Evolutionary conservation across 92 coral and sea anemone genomes (phyloP).

Genomic region (Isaurus tuberculatus): DNA sequence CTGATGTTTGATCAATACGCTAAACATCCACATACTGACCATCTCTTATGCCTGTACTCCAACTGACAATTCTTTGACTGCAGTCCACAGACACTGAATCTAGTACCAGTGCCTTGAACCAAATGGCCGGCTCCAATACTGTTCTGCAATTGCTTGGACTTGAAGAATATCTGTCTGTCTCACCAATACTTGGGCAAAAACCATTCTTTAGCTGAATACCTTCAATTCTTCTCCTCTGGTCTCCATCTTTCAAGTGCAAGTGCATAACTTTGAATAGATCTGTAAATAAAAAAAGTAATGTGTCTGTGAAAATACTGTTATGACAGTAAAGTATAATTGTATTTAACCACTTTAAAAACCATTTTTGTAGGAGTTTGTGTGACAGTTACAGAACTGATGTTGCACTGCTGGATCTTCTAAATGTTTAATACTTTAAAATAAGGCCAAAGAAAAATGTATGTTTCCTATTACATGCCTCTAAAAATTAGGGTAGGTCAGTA

Average conservation of each 20-base stretch:
- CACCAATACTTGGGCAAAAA: slow-evolving; percentile 82
- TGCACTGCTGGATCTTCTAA: too few relatives aligned
- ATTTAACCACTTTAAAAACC: too few relatives aligned
- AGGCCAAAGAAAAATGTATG: too few relatives aligned
- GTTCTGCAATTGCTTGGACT: slow-evolving; percentile 56
- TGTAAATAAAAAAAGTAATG: too few relatives aligned
- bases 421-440: too few relatives aligned
- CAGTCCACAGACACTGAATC: slow-evolving; percentile 92
- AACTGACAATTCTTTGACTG: slow-evolving; percentile 72
- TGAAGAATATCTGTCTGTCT: slow-evolving; percentile 37
- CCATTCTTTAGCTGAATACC: slow-evolving; percentile 87
- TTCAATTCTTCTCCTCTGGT: slow-evolving; percentile 83
- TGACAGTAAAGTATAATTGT: too few relatives aligned
- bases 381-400: too few relatives aligned
- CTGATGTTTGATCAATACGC: too few relatives aligned
- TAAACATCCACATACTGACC: background rate
- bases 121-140: slow-evolving; percentile 90
- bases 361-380: too few relatives aligned
- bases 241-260: slow-evolving; percentile 82
- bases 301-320: too few relatives aligned
- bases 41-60: slow-evolving; percentile 76
- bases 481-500: too few relatives aligned
- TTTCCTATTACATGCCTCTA: too few relatives aligned
- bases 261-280: slow-evolving; percentile 65
- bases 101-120: slow-evolving; percentile 88